Conservation (phyloP, 2,113 vertebrate species). For the Tyrannus savana region DNA sequence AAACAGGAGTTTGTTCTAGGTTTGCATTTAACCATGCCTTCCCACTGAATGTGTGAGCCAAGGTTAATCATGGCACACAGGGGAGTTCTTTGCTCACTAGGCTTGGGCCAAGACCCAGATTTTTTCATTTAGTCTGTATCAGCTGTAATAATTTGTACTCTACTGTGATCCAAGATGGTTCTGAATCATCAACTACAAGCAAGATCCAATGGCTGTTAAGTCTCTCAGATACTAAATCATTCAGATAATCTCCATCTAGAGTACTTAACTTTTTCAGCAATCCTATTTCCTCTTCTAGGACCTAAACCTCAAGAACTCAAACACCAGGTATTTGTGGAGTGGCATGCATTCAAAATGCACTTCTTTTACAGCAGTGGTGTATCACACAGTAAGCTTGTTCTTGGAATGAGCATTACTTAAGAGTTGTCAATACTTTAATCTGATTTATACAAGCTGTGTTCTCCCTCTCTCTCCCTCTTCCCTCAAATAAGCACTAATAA, state of each 20-base stretch:
- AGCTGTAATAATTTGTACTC: background rate
- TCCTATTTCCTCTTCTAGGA: conserved; percentile 5
- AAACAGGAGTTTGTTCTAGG: background rate
- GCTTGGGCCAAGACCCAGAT: background rate
- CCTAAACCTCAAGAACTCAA: conserved; percentile 11
- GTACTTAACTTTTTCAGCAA: conserved; percentile 10
- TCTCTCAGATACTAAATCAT: background rate
- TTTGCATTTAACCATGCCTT: background rate
- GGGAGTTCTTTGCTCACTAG: background rate
- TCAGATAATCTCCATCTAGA: background rate
- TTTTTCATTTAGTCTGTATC: background rate
- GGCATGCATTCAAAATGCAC: background rate
- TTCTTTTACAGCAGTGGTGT: conserved; percentile 1
- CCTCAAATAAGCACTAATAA: conserved; percentile 18
- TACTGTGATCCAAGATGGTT: background rate
- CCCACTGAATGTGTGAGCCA: background rate
- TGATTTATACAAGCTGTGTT: conserved; percentile 38
- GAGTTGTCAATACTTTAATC: conserved; percentile 57
- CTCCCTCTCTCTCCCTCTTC: background rate
- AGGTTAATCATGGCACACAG: background rate
- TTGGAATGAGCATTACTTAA: conserved; percentile 40
- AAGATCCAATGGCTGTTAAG: background rate
- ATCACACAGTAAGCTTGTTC: conserved; percentile 23
- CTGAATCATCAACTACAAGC: background rate
- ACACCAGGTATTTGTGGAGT: conserved; percentile 3